Evolutionary conservation across 2,113 vertebrate species (phyloP).

Genomic region (Motacilla tschutschensis): DNA sequence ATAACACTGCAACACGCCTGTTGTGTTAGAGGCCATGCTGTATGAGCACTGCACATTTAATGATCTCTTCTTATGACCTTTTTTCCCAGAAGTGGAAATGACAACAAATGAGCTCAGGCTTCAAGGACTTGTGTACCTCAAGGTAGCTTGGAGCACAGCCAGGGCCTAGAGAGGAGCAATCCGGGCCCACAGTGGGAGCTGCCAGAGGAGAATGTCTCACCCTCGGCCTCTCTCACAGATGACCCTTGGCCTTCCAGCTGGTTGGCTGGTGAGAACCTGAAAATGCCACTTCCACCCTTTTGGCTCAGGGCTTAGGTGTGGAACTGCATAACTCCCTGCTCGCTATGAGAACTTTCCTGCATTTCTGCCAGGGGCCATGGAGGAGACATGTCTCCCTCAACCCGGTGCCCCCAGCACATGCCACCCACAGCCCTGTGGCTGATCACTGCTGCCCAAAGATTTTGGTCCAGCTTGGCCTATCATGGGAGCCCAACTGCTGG

Average conservation of each 20-base stretch:
- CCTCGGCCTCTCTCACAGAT: rapidly evolving
- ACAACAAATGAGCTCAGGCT: slow-evolving; percentile 39
- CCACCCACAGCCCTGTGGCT: rapidly evolving
- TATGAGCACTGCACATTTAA: slow-evolving; percentile 2
- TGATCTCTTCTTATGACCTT: neutral
- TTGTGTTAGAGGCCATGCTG: neutral
- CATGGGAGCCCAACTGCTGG: rapidly evolving
- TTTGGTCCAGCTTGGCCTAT: neutral
- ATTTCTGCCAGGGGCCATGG: neutral
- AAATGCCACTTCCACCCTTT: neutral
- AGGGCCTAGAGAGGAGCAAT: neutral
- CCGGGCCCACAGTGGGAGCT: rapidly evolving
- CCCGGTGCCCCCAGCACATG: rapidly evolving
- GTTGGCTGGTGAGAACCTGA: neutral
- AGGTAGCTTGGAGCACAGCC: slow-evolving; percentile 3
- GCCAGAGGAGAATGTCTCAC: neutral
- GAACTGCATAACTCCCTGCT: neutral
- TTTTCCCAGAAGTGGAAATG: slow-evolving; percentile 30
- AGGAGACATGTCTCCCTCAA: rapidly evolving
- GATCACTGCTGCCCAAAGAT: rapidly evolving
- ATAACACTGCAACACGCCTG: neutral
- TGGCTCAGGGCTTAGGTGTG: neutral
- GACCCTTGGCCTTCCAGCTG: neutral
- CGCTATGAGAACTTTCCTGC: neutral
- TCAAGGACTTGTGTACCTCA: neutral